phyloP scores from a whole-genome alignment of 2,113 vertebrate genomes.

The Gallinago paraguaiae region DNA sequence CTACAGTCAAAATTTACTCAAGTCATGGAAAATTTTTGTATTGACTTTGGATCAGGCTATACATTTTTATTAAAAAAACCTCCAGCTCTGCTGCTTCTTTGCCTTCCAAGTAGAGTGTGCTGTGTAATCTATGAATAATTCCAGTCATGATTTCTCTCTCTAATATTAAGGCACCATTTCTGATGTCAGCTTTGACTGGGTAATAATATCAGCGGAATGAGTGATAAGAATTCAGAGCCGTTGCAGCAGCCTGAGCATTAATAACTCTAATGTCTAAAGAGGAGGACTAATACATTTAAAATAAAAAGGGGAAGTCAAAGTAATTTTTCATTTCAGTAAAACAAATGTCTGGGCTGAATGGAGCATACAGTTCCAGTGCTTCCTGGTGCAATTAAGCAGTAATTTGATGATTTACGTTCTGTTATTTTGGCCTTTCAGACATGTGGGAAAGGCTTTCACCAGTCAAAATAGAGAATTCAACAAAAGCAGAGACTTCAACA shows the following conservation, averaged over 20 bases:
- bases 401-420: background rate
- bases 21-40: background rate
- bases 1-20: background rate
- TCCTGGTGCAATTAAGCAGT: background rate
- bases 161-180: constrained; percentile 37
- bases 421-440: constrained; percentile 24
- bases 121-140: constrained; percentile 48
- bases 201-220: constrained; percentile 42
- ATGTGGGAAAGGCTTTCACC: background rate
- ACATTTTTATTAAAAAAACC: background rate
- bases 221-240: constrained; percentile 55
- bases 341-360: constrained; percentile 4
- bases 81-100: background rate
- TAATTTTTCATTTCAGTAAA: constrained; percentile 40
- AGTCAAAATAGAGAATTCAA: background rate
- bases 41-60: background rate
- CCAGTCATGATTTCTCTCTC: constrained; percentile 24
- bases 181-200: constrained; percentile 45
- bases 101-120: background rate
- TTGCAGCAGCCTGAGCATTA: constrained; percentile 14
- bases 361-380: background rate
- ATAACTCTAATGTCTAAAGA: constrained; percentile 48
- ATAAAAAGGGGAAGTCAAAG: constrained; percentile 33
- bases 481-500: background rate
- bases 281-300: constrained; percentile 30